A percentile compares a stretch with the other conserved stretches of the same genome.
Conservation (phyloP, 2,113 vertebrate species). For the Lepisosteus osseus region DNA sequence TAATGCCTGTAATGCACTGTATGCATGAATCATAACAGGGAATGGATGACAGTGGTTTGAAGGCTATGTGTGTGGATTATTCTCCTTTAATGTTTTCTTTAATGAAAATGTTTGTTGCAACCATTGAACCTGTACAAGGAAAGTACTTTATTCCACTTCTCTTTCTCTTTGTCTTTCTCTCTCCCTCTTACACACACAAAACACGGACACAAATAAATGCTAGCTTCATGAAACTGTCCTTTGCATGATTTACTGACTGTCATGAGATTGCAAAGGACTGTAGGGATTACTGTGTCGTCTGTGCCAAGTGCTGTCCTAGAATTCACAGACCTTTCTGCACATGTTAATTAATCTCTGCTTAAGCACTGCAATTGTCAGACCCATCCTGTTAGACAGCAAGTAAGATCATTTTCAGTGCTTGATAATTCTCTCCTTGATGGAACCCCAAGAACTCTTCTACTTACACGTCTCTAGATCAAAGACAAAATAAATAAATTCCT, state of each 20-base stretch:
- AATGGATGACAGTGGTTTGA: too few relatives aligned
- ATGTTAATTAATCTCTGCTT: slow-evolving; percentile 10
- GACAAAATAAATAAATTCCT: slow-evolving; percentile 1
- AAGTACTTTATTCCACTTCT: too few relatives aligned
- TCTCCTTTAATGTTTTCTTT: too few relatives aligned
- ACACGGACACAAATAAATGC: too few relatives aligned
- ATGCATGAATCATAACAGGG: too few relatives aligned
- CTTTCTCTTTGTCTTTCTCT: too few relatives aligned
- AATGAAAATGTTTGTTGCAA: too few relatives aligned
- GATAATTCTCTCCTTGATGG: not conserved
- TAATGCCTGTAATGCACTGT: too few relatives aligned
- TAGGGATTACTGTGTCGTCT: slow-evolving; percentile 7
- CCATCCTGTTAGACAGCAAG: not conserved
- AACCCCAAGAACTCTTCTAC: not conserved
- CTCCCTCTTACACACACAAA: too few relatives aligned
- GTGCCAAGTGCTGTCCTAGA: slow-evolving; percentile 1
- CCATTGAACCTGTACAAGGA: too few relatives aligned
- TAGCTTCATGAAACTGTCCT: not conserved
- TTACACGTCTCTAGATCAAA: slow-evolving; percentile 12
- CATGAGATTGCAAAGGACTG: not conserved
- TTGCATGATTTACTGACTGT: not conserved
- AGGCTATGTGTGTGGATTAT: too few relatives aligned
- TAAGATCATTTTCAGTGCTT: slow-evolving; percentile 4
- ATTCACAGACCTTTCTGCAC: slow-evolving; percentile 2
- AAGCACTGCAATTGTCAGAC: slow-evolving; percentile 4